phyloP scores from a whole-genome alignment of 1,140 invertebrate species.

The Aradophagus sp. region DNA sequence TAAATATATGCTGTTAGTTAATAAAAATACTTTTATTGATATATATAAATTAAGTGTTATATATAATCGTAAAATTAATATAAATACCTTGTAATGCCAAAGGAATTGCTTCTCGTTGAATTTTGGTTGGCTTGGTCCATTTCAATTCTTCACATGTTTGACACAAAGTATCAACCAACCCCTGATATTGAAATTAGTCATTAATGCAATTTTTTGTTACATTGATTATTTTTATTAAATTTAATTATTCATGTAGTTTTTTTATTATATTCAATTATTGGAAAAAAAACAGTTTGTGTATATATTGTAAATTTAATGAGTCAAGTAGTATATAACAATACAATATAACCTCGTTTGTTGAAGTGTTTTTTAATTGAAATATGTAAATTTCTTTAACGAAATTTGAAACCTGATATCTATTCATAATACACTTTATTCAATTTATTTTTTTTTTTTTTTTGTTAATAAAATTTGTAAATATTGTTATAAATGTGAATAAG shows the following conservation, averaged over 20 bases:
- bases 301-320: too few relatives aligned
- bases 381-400: too few relatives aligned
- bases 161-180: conserved; percentile 92
- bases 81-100: conserved; percentile 85
- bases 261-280: too few relatives aligned
- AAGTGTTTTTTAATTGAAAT: too few relatives aligned
- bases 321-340: too few relatives aligned
- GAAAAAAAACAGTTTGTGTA: too few relatives aligned
- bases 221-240: background rate
- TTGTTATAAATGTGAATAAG: too few relatives aligned
- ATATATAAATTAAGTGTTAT: conserved; percentile 6
- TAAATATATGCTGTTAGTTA: background rate
- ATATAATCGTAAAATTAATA: conserved; percentile 1
- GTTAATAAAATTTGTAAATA: too few relatives aligned
- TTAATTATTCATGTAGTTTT: background rate
- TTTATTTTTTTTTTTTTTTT: too few relatives aligned
- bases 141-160: conserved; percentile 93
- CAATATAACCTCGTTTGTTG: too few relatives aligned
- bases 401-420: too few relatives aligned
- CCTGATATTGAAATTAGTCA: conserved; percentile 76
- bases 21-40: conserved; percentile 3
- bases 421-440: too few relatives aligned
- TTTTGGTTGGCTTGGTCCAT: conserved; percentile 95
- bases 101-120: conserved; percentile 95
- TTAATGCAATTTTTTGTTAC: background rate